phyloP scores from a whole-genome alignment of 37 sponge, comb jelly and placozoan species.

The Spongia lamella region DNA sequence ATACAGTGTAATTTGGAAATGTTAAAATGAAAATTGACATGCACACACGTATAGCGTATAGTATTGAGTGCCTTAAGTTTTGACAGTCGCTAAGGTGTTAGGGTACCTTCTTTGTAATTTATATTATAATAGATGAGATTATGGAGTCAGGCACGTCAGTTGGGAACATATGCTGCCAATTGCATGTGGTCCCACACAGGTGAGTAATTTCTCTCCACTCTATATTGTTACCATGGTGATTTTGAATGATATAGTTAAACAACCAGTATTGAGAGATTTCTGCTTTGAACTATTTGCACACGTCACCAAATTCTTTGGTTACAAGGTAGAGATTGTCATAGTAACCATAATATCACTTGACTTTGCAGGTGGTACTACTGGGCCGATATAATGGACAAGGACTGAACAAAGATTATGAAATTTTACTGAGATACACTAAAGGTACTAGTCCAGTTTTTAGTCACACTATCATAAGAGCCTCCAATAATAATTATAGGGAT shows the following conservation, averaged over 20 bases:
- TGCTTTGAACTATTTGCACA: slow-evolving; percentile 98
- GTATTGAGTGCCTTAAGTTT: neutral
- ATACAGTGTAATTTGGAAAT: too few relatives aligned
- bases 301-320: slow-evolving; percentile 96
- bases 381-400: slow-evolving; percentile 85
- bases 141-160: slow-evolving; percentile 97
- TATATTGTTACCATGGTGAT: neutral
- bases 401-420: slow-evolving; percentile 65
- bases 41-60: neutral
- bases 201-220: slow-evolving; percentile 12
- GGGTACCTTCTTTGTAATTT: neutral
- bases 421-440: slow-evolving; percentile 74
- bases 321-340: slow-evolving; percentile 53
- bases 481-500: slow-evolving; percentile 24
- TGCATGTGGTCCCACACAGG: slow-evolving; percentile 79
- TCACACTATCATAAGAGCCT: neutral
- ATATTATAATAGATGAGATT: slow-evolving; percentile 83
- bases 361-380: slow-evolving; percentile 72
- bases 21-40: too few relatives aligned
- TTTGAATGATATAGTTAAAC: slow-evolving; percentile 31
- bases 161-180: slow-evolving; percentile 91
- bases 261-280: slow-evolving; percentile 76
- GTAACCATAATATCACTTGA: neutral
- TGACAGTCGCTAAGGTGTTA: neutral
- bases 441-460: slow-evolving; percentile 32